Evolutionary conservation across 2,113 vertebrate genomes (phyloP), one percentile per base, ranked within the genome.

Genomic region (Bubalus kerabau): DNA sequence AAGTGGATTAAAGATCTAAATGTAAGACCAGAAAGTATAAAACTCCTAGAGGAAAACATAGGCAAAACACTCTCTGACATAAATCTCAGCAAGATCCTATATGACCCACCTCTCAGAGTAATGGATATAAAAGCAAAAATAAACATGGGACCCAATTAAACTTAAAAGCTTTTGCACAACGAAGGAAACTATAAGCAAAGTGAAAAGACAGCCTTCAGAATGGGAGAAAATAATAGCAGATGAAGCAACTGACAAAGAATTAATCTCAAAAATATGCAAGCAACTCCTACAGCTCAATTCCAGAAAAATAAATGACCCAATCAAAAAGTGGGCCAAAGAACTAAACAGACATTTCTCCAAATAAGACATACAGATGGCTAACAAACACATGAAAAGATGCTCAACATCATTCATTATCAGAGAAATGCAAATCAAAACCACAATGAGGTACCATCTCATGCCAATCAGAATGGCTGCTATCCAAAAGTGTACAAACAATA

Each of bases 231-330:
- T 64, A 64, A 64, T n/a, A n/a, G 15, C 30, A 64, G n/a, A 64
- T 0, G 1, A 64, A 2, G 6, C 30, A 64, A n/a, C 15, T 17
- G 30, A 17, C 30, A 30, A 60, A 60, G 0, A n/a, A n/a, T 7
- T 64, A 17, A 64, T 64, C 15, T 64, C 15, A n/a, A 64, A 64
- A 64, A n/a, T 64, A 64, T 64, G 17, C 2, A 17, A 64, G 30
- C 15, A 64, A 17, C 15, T 2, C 7, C 7, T 64, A 1, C 15
- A n/a, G 62, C 30, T 64, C 30, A 64, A n/a, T 4, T n/a, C 7
- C 15, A 64, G 3, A 17, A 17, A 64, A 17, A 17, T 64, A 32
- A 64, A 64, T 0, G 1, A n/a, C 1, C 1, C 7, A 64, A 9
- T 64, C 7, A n/a, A 64, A 64, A 64, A n/a, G 0, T n/a, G 7